A percentile compares a stretch with the other conserved stretches of the same genome.
phyloP scores from a whole-genome alignment of 1,140 invertebrate species.

The Prorops nasuta region DNA sequence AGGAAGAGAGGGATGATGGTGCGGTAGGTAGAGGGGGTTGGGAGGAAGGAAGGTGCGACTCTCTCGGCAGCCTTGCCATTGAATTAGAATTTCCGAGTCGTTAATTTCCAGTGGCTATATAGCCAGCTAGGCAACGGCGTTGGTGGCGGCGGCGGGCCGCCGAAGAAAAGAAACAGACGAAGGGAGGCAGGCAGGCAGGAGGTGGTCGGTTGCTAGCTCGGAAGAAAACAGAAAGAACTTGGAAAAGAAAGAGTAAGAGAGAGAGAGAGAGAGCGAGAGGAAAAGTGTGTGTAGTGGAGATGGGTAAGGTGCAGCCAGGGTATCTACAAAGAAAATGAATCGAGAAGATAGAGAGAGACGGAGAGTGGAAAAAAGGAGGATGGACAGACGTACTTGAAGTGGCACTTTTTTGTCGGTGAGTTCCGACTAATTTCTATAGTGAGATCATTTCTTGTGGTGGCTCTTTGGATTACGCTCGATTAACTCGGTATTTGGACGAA shows the following conservation, averaged over 20 bases:
- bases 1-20: too few relatives aligned
- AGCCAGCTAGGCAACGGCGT: conserved; percentile 8
- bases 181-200: background rate
- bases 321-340: background rate
- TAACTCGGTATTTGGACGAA: conserved; percentile 16
- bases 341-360: background rate
- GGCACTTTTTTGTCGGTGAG: conserved; percentile 1
- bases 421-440: background rate
- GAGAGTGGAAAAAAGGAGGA: background rate
- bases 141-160: background rate
- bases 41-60: conserved; percentile 22
- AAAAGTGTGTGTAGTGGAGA: conserved; percentile 8
- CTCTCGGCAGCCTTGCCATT: conserved; percentile 29
- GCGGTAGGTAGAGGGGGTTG: too few relatives aligned
- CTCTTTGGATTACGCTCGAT: conserved; percentile 27
- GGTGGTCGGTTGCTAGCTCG: conserved; percentile 2
- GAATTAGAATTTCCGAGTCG: conserved; percentile 36
- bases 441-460: conserved; percentile 21
- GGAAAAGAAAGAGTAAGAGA: conserved; percentile 5
- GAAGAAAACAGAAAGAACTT: conserved; percentile 1
- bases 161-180: background rate
- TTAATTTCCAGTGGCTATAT: conserved; percentile 34
- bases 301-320: background rate
- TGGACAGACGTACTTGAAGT: background rate
- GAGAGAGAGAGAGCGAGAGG: background rate